Evolutionary conservation across 2,797 vertebrate species (phyloP), one percentile per base, ranked within the genome.

Genomic region (Sphenodon punctatus): DNA sequence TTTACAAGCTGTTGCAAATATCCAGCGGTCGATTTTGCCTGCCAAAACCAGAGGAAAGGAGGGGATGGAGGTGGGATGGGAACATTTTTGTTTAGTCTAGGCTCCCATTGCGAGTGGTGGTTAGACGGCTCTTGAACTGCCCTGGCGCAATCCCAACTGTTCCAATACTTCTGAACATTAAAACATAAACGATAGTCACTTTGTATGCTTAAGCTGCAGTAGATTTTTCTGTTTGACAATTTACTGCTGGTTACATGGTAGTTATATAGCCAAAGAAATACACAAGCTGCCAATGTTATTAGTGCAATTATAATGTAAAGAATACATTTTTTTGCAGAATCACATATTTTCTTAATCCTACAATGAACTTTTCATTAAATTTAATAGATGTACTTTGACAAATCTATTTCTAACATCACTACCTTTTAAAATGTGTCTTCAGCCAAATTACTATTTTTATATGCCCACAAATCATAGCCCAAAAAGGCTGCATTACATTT

Each of bases 361-460:
- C 8, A 70, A 46, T 70, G 22, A 88, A 83, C 84, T 61, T 67
- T 83, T 85, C 82, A 48, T 14, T 65, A 49, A 23, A 45, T 65
- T 73, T 82, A 66, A 86, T 63, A 65, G 5, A 25, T 10, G 9
- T 30, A 36, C 8, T 23, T 42, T 48, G 75, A 39, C 51, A 42
- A 53, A 27, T 49, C 23, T 49, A 2, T 25, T 61, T 80, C 45
- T 82, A 77, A 78, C 43, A 43, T 78, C 69, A 19, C 46, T 75
- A 2, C 46, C 16, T 83, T 49, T 32, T 85, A 79, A 79, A 80
- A 46, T 43, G 17, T 25, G 9, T 64, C 53, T 85, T 81, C 63
- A 86, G 39, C 12, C 22, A 83, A 71, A 76, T 25, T 45, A 25
- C 51, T 83, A 36, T 80, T 85, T 93, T 88, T 70, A 43, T 59